Base-by-base conservation (phyloP, 2,888 invertebrate genomes). In the Corbicula japonica region DNA sequence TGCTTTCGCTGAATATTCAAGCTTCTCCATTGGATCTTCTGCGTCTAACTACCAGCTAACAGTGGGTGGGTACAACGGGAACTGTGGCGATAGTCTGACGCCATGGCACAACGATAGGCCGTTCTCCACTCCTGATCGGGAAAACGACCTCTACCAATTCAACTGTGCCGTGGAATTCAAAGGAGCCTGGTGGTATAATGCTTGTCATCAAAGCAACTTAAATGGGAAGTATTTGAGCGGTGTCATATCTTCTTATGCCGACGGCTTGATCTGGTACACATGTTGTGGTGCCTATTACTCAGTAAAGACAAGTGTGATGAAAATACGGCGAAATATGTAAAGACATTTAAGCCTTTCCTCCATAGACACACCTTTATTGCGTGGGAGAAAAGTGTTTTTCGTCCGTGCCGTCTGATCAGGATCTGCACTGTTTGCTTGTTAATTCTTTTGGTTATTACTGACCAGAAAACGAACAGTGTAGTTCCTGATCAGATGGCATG, bases 171-270 rank as follows among this genome's bases (percentile, higher is more conserved):
- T 2, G 28, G 6, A 18, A 8, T 52, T 28, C 28, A 21, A 15
- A 8, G 52, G 52, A 12, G 52, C 21, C 5, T 52, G 52, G 52
- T 52, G 52, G 52, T 52, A 28, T 32, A 28, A 4, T 1, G 32
- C 28, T 28, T 52, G 52, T 52, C 28, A 52, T 18, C 1, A 28
- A 26, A 52, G 52, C 23, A 52, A 52, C 32, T 52, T 52, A 32
- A 52, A 52, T 52, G 52, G 52, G 15, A 18, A 10, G 2, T 52
- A 52, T 23, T 5, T 6, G 5, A 28, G 5, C 18, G 23, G 3
- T 18, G 18, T 18, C 32, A n/a, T 6, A 18, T 18, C 52, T 18
- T 18, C 1, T 5, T 52, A 2, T 52, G 52, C 30, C 15, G 15
- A 28, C 1, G 52, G 52, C 3, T 18, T 52, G 28, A 0, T 28